Conservation (phyloP, 2,888 invertebrate species). For the Drosophila pegasa region DNA sequence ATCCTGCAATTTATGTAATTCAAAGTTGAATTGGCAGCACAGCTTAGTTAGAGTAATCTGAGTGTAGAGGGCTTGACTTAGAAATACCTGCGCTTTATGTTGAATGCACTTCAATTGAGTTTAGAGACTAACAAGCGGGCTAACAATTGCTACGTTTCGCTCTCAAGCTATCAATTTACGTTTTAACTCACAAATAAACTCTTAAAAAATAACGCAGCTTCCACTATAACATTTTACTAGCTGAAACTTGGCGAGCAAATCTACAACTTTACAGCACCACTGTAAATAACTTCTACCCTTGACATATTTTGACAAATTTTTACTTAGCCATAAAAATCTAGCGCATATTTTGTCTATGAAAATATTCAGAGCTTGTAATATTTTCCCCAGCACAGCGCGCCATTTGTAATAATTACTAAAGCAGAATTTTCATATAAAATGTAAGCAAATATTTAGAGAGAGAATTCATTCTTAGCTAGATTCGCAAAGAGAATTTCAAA, state of each 20-base stretch:
- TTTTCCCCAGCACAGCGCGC: background rate
- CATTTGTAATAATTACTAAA: no score
- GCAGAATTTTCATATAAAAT: background rate
- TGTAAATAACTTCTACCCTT: no score
- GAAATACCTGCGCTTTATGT: background rate
- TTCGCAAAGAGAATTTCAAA: background rate
- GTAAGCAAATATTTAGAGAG: background rate
- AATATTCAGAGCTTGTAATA: background rate
- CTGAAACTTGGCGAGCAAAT: no score
- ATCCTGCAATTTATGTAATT: background rate
- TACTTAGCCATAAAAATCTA: background rate
- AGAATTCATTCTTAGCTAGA: background rate
- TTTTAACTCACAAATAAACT: background rate
- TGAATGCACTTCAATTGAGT: background rate
- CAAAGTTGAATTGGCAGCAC: background rate
- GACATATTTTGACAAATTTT: background rate
- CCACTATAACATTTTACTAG: background rate
- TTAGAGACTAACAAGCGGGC: background rate
- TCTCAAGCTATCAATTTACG: background rate
- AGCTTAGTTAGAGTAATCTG: background rate
- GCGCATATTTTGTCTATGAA: background rate
- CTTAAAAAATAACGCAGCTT: background rate
- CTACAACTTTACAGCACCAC: no score
- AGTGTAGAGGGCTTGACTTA: background rate
- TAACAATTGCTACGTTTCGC: background rate